Evolutionary conservation across 2,797 vertebrate genomes (phyloP).

Genomic region (Phrynocephalus guinanensis): DNA sequence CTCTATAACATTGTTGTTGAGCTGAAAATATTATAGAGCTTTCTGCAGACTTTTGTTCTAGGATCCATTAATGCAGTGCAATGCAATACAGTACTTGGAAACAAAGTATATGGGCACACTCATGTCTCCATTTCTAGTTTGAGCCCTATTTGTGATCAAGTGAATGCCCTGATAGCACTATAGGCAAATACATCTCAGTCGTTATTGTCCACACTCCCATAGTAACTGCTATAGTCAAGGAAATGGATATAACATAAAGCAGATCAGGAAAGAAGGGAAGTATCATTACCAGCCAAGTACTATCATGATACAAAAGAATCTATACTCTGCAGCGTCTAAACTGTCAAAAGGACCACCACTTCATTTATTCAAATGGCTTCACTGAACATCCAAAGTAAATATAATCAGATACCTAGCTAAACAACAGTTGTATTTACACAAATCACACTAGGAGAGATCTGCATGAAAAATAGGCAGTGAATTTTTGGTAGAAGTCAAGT

Average conservation of each 20-base stretch:
- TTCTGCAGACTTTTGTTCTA: no score
- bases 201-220: background rate
- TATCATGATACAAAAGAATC: background rate
- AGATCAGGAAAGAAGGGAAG: background rate
- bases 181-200: background rate
- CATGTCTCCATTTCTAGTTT: no score
- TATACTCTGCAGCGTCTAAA: background rate
- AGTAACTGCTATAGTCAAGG: background rate
- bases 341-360: background rate
- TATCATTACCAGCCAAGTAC: background rate
- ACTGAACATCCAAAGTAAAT: background rate
- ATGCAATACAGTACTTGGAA: no score
- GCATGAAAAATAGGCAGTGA: background rate
- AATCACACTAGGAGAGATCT: background rate
- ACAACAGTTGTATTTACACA: slow-evolving; percentile 9
- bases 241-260: background rate
- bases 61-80: no score
- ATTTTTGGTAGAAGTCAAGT: background rate
- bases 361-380: slow-evolving; percentile 23
- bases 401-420: slow-evolving; percentile 9
- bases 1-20: no score
- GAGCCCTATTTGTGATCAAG: no score
- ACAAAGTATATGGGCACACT: no score
- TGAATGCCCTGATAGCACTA: background rate
- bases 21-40: no score